Evolutionary conservation across 1,140 invertebrate species (phyloP).

Genomic region (Asbolus verrucosus): DNA sequence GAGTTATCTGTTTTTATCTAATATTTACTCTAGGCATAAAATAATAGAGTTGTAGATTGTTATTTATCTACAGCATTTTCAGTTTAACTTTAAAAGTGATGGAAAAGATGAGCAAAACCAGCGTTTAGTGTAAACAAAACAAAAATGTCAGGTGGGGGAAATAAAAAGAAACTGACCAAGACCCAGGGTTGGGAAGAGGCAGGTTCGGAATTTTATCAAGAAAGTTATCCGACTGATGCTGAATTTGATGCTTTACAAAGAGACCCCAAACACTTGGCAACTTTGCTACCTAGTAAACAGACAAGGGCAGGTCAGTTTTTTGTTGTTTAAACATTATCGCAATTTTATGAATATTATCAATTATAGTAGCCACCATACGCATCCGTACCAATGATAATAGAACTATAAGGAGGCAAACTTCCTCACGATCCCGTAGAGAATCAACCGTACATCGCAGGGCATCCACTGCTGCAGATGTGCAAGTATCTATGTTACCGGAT

Average conservation of each 20-base stretch:
- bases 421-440: constrained; percentile 73
- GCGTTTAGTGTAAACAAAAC: too few species aligned
- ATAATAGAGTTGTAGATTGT: too few species aligned
- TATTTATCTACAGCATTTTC: too few species aligned
- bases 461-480: constrained; percentile 75
- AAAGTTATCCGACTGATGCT: constrained; percentile 81
- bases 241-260: constrained; percentile 74
- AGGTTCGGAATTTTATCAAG: constrained; percentile 87
- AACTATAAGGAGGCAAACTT: constrained; percentile 68
- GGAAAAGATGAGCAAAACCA: too few species aligned
- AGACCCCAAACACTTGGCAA: constrained; percentile 80
- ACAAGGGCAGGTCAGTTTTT: constrained; percentile 69
- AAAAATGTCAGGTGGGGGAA: constrained; percentile 72
- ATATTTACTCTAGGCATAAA: too few species aligned
- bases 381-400: constrained; percentile 63
- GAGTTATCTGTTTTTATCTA: too few species aligned
- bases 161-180: constrained; percentile 68
- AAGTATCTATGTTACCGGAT: constrained; percentile 81
- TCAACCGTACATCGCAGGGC: constrained; percentile 73
- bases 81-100: too few species aligned
- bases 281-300: constrained; percentile 82
- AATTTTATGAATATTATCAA: too few species aligned
- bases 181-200: constrained; percentile 85
- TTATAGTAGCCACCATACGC: constrained; percentile 64
- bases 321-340: too few species aligned